Evolutionary conservation across 2,888 invertebrate species (phyloP).

Genomic region (Metellina segmentata): DNA sequence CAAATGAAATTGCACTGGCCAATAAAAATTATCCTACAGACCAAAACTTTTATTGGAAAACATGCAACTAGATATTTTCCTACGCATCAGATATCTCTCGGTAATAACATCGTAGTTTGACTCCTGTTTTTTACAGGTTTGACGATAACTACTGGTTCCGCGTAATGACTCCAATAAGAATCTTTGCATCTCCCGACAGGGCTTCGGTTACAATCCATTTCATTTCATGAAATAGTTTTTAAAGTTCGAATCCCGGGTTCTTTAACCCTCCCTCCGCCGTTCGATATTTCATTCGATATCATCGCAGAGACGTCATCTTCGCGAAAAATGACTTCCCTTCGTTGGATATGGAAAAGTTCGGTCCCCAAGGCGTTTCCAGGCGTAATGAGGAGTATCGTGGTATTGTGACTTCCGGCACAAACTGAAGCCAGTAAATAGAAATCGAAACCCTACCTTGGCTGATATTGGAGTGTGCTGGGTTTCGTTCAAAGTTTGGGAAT

Average conservation of each 20-base stretch:
- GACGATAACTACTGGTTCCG: no score
- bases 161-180: no score
- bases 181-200: no score
- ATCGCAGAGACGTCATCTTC: not conserved
- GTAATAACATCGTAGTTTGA: no score
- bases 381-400: not conserved
- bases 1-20: no score
- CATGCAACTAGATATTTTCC: no score
- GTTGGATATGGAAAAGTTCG: constrained; percentile 9
- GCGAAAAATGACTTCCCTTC: not conserved
- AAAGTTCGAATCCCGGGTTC: not conserved
- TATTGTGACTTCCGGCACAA: constrained; percentile 3
- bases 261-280: not conserved
- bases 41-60: no score
- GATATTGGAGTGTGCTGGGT: not conserved
- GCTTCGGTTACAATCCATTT: not conserved
- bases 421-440: not conserved
- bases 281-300: constrained; percentile 22
- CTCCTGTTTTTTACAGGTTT: no score
- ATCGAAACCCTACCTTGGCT: not conserved
- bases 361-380: not conserved
- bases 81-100: no score
- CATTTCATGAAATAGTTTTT: not conserved
- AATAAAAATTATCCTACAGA: no score
- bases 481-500: no score